Conservation (phyloP, 2,888 invertebrate species). For the Syrphus vitripennis region DNA sequence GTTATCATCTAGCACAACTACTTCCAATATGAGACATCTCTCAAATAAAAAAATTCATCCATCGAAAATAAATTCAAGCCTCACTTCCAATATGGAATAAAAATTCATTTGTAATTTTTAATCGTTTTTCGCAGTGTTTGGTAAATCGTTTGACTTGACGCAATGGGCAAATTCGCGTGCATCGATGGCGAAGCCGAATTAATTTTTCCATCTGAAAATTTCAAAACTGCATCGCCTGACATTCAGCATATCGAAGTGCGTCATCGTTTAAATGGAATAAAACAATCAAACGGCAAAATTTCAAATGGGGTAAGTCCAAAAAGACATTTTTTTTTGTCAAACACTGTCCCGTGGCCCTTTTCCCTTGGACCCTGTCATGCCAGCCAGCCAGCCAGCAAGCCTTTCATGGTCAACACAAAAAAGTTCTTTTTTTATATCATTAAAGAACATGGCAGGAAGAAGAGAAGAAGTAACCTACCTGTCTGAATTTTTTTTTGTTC, state of each 20-base stretch:
- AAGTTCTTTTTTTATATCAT: background rate
- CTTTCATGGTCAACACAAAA: slow-evolving; percentile 44
- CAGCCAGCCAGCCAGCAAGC: background rate
- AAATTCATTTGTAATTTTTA: slow-evolving; percentile 42
- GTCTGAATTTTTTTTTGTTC: background rate
- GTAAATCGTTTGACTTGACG: slow-evolving; percentile 64
- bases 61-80: background rate
- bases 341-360: background rate
- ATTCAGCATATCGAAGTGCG: slow-evolving; percentile 42
- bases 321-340: background rate
- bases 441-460: background rate
- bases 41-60: slow-evolving; percentile 19
- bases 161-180: slow-evolving; percentile 74
- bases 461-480: background rate
- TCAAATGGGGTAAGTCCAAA: slow-evolving; percentile 54
- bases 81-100: slow-evolving; percentile 22
- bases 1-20: background rate
- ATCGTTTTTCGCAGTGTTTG: slow-evolving; percentile 66
- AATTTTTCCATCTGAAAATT: slow-evolving; percentile 54
- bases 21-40: background rate
- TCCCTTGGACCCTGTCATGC: background rate
- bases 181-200: slow-evolving; percentile 66
- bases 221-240: slow-evolving; percentile 40
- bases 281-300: slow-evolving; percentile 40
- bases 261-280: slow-evolving; percentile 59